Evolutionary conservation across 2,113 vertebrate genomes (phyloP).

Genomic region (Butorides virescens): DNA sequence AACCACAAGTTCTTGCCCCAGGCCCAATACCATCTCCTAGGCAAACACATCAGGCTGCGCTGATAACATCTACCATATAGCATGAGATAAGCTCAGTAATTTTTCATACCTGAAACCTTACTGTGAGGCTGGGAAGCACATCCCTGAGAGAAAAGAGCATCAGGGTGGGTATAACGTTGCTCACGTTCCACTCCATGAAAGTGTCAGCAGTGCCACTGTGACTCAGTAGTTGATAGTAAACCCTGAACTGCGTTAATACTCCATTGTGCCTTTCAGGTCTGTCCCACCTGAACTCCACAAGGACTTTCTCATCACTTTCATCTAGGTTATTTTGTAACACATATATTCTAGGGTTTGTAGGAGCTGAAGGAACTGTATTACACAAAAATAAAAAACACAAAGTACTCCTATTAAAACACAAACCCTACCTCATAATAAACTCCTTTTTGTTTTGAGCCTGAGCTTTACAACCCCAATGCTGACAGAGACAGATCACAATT

Average conservation of each 20-base stretch:
- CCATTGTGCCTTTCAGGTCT: constrained; percentile 65
- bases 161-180: neutral
- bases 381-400: neutral
- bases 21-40: neutral
- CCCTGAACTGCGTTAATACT: constrained; percentile 54
- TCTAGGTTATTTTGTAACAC: neutral
- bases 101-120: constrained; percentile 74
- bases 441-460: neutral
- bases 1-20: neutral
- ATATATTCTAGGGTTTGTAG: constrained; percentile 70
- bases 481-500: neutral
- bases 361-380: constrained; percentile 67
- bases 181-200: constrained; percentile 21
- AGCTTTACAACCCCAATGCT: neutral
- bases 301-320: neutral
- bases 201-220: neutral
- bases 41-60: neutral
- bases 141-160: constrained; percentile 43
- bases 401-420: neutral
- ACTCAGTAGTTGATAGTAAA: constrained; percentile 63
- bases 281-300: constrained; percentile 73
- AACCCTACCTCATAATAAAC: neutral
- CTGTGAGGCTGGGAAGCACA: constrained; percentile 16
- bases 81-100: neutral
- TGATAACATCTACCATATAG: neutral